Percentiles rank a stretch among this genome's conserved stretches.
Conservation (phyloP, 37 sponge, comb jelly and placozoan genomes). For the Beroe forskalii region DNA sequence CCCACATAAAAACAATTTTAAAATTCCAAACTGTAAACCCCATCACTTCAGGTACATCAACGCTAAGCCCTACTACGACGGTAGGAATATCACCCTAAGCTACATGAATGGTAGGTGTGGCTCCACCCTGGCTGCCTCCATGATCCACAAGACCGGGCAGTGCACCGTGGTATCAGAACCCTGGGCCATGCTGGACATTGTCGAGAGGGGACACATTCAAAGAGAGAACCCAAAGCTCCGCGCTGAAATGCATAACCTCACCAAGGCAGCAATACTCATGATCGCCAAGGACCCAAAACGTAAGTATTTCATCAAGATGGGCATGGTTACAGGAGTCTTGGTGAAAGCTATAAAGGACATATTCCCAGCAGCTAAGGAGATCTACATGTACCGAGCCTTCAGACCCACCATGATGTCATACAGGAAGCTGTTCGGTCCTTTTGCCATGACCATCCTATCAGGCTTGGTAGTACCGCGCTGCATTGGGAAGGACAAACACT, state of each 20-base stretch:
- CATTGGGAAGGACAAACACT: not conserved
- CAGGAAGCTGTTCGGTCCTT: not conserved
- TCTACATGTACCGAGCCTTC: constrained; percentile 3
- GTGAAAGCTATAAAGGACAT: not conserved
- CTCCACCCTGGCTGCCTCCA: not conserved
- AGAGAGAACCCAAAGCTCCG: not conserved
- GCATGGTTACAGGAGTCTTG: not conserved
- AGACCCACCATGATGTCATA: not conserved
- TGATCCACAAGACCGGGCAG: constrained; percentile 1
- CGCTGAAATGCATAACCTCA: not conserved
- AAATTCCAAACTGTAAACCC: no score
- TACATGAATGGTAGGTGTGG: not conserved
- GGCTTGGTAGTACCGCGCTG: not conserved
- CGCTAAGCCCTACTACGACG: not conserved
- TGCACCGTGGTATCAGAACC: constrained; percentile 3
- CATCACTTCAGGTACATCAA: not conserved
- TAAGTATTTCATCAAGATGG: not conserved
- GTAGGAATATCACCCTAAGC: not conserved
- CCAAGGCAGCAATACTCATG: not conserved
- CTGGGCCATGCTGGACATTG: not conserved
- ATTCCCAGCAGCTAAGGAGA: not conserved
- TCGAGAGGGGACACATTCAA: not conserved
- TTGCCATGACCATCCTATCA: not conserved
- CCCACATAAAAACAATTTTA: no score
- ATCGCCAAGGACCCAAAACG: not conserved